Evolutionary conservation across 23 tunicate species (phyloP), one percentile per base, ranked within the genome.

Genomic region (Halocynthia roretzi): DNA sequence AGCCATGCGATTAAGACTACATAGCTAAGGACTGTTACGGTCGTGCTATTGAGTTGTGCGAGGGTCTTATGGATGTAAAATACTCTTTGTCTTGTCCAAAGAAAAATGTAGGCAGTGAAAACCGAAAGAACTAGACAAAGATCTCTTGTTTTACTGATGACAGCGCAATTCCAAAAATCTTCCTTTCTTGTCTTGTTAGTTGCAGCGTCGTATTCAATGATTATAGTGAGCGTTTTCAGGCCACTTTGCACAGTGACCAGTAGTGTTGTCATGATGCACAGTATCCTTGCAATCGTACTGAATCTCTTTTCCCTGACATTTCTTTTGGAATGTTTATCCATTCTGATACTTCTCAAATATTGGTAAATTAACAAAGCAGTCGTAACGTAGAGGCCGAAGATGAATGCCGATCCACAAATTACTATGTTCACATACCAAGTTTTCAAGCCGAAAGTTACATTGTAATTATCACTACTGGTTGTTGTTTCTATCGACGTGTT

Each of bases 61-160:
- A 86, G 70, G 23, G 91, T 69, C 11, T 83, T 80, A 51, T 80
- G 77, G 23, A 86, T 67, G 77, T 80, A 86, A 62, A 87, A 77
- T 50, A 86, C 82, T 23, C 91, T 72, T 60, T 86, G 91, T 17
- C 91, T 57, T 54, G 84, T 62, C 91, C 91, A 86, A 11, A 86
- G 68, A 80, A 86, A 86, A 53, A 86, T 19, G 60, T 75, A 86
- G 11, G 58, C 80, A 11, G 61, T 58, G 14, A 71, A 83, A 21
- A 80, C 20, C 51, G 76, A 50, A 22, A 80, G 53, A 40, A 65
- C 22, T 9, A 65, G 70, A 31, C 60, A n/a, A 14, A 62, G 53
- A 15, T 80, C 76, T 53, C 62, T 57, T 10, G 73, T 10, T 54
- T 56, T 71, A 17, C 81, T 77, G 18, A 86, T 48, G 12, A 62